These are phyloP conservation scores for Flexamia atlantica DNA, from an alignment of 2,888 invertebrate species.

Conservation along the genomic window DNA sequence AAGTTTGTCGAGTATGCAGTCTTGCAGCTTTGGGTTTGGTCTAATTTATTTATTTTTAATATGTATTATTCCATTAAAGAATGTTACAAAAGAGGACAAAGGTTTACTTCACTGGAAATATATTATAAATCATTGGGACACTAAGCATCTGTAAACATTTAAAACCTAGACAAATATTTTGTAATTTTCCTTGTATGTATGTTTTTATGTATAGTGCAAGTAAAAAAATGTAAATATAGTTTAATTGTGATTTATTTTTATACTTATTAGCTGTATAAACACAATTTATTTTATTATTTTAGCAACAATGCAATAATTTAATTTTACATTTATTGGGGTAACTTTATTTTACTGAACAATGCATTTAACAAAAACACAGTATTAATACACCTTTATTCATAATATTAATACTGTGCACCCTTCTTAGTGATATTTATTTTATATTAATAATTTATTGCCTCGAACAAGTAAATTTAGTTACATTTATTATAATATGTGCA, in stretches of 20 bases:
- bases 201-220: neutral
- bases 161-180: neutral
- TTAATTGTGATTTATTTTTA: constrained; percentile 31
- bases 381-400: too few relatives aligned
- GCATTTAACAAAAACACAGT: neutral
- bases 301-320: neutral
- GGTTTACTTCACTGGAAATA: too few relatives aligned
- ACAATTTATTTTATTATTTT: neutral
- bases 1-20: too few relatives aligned
- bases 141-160: too few relatives aligned
- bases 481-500: neutral
- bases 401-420: neutral
- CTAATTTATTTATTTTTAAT: too few relatives aligned
- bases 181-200: neutral
- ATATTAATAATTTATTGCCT: neutral
- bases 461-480: neutral
- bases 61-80: too few relatives aligned
- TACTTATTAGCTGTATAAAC: constrained; percentile 3
- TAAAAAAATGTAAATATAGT: neutral
- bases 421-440: neutral
- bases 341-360: neutral
- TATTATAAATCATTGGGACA: too few relatives aligned
- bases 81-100: too few relatives aligned
- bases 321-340: neutral
- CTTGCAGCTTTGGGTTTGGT: too few relatives aligned